phyloP scores from a whole-genome alignment of 2,888 invertebrate species.

The Cheilosia vulpina region DNA sequence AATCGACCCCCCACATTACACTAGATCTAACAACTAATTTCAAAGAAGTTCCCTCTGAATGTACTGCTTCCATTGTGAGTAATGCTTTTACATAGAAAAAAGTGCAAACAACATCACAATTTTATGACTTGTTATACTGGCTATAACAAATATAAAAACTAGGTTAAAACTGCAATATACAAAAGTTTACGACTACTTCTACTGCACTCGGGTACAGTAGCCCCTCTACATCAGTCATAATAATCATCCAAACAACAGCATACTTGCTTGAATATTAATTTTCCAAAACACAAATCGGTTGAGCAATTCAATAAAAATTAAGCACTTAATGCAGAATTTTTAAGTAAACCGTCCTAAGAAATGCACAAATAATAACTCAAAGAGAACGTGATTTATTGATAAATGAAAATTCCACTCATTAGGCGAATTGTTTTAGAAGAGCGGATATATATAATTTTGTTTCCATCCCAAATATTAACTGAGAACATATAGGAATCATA shows the following conservation, averaged over 20 bases:
- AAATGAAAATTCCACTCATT: constrained; percentile 1
- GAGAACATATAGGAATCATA: not conserved
- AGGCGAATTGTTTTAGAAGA: constrained; percentile 1
- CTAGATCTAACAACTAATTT: not conserved
- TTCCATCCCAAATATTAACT: constrained; percentile 7
- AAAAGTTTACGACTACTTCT: constrained; percentile 35
- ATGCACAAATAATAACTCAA: not conserved
- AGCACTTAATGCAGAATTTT: constrained; percentile 10
- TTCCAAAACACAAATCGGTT: not conserved
- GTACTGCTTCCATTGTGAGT: not conserved
- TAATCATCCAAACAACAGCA: not conserved
- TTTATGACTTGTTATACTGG: constrained; percentile 17
- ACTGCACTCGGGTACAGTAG: not conserved
- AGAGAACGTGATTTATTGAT: not conserved
- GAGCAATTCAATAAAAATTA: not conserved
- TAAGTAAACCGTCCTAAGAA: not conserved
- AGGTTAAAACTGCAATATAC: constrained; percentile 41
- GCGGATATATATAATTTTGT: not conserved
- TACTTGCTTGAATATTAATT: not conserved
- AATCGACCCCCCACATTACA: not conserved
- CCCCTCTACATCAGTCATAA: too few relatives aligned
- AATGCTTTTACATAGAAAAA: not conserved
- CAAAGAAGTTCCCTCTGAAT: not conserved
- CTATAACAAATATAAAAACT: constrained; percentile 20
- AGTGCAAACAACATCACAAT: not conserved